Base-by-base conservation (phyloP, 2,113 vertebrate genomes). In the Ifrita kowaldi region DNA sequence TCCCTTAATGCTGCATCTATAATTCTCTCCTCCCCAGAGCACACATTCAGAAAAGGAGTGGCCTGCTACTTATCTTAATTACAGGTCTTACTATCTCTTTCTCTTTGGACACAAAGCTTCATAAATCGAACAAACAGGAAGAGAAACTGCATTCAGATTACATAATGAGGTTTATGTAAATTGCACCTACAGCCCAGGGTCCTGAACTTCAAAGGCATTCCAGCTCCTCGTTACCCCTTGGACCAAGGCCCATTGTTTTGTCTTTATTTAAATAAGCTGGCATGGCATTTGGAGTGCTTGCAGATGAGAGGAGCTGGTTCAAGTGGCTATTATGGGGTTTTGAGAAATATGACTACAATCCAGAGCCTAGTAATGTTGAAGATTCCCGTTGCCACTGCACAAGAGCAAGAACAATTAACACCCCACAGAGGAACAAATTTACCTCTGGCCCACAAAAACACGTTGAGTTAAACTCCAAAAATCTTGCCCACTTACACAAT, bases 191-290 rank as follows among this genome's bases (percentile, higher is more conserved):
- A 92, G 91, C 86, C 83, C n/a, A 87, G 70, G 84, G 86, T 97
- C 86, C 84, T 86, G 93, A 78, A 89, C 96, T 97, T 97, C 96
- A 96, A 96, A 97, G 69, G 77, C 93, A 96, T 96, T 97, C 96
- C 96, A 89, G 76, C 47, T 87, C 73, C 93, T 93, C 35, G 3
- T 92, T 92, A 96, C 56, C 71, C 95, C 64, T 83, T 89, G 93
- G 89, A 95, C 53, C 85, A 70, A 47, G 70, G 84, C 95, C 90
- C 89, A 28, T 8, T 87, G 93, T 84, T 96, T 93, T 95, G 90
- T 96, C 87, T 90, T 86, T 87, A 95, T 95, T 90, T 87, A 96
- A 96, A 95, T 92, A 90, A 87, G 73, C 2, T 96, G 92, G 88
- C 90, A 87, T 1, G 27, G 86, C 69, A 53, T 65, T 86, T 53